Base-by-base conservation (phyloP, 2,888 invertebrate species). In the Myopa testacea region DNA sequence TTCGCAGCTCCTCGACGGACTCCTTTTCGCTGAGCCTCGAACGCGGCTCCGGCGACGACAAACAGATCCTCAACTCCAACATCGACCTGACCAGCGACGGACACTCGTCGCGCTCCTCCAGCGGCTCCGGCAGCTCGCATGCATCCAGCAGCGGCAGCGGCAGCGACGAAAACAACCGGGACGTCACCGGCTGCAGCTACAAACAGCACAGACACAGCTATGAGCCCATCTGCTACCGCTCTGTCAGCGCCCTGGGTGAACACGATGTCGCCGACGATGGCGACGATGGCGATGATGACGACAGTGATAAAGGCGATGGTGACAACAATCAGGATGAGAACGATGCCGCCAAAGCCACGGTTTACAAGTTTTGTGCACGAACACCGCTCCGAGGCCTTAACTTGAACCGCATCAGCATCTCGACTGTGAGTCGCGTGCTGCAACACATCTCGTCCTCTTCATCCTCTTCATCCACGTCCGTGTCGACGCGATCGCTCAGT, bases 351-450 rank as follows among this genome's bases (percentile, higher is more conserved):
- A 82, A 86, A 0, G 77, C 83, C 3, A 16, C 34, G 16, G 65
- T 65, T 12, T n/a, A 65, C 50, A 74, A 74, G 19, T 74, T 74
- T 37, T 68, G 50, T 14, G 88, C 90, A 80, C 82, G 83, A 62
- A 82, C 80, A 14, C 83, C 78, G 14, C 83, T 86, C 83, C 89
- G 70, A 69, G 80, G 83, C 0, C 80, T 87, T 6, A 86, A 88
- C 67, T 74, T 87, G 7, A 88, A 87, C 79, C 85, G 88, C 90
- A 91, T 81, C 89, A 91, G 79, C 50, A 88, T 88, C 55, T 92
- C 92, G 4, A 93, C 93, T 38, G 93, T 93, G 62, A 91, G 93
- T 72, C 93, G 92, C 77, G 93, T 94, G 45, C 92, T 95, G 84
- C 93, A 94, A 85, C 93, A 92, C 83, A 89, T 95, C 72, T 92